phyloP scores from a whole-genome alignment of 2,797 vertebrate species.

The Threskiornis aethiopicus region DNA sequence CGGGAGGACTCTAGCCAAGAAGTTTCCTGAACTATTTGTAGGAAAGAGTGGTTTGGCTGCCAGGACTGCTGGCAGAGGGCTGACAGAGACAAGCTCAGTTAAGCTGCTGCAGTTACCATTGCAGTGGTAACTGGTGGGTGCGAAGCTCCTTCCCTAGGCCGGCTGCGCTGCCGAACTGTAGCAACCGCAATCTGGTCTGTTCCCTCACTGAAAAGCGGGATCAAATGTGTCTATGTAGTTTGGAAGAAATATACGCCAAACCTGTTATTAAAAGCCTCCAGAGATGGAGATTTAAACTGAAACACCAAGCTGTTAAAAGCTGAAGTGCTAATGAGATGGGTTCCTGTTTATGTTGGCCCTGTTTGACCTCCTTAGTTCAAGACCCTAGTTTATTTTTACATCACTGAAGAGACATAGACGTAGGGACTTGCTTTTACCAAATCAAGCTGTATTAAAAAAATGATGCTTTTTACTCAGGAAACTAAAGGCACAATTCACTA shows the following conservation, averaged over 20 bases:
- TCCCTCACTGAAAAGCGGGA: not conserved
- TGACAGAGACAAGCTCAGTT: not conserved
- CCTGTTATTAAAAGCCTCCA: not conserved
- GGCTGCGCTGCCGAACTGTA: fast-evolving
- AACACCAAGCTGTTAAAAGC: not conserved
- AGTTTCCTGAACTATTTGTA: fast-evolving
- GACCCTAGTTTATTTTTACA: not conserved
- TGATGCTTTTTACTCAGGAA: not conserved
- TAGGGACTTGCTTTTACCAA: not conserved
- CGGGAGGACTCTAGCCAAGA: fast-evolving
- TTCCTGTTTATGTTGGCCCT: not conserved
- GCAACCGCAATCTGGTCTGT: fast-evolving
- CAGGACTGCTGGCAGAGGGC: not conserved
- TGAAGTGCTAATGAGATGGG: not conserved
- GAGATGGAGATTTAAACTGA: not conserved
- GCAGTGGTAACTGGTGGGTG: not conserved
- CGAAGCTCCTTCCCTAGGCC: not conserved
- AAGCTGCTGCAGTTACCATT: fast-evolving
- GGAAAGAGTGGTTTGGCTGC: not conserved
- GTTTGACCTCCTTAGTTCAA: not conserved
- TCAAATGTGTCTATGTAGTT: fast-evolving
- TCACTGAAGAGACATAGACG: not conserved
- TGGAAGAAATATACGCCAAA: not conserved
- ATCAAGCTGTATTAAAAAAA: not conserved
- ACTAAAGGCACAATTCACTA: not conserved